Base-by-base conservation (phyloP, 2,888 invertebrate genomes). In the Sarcophaga variegata region DNA sequence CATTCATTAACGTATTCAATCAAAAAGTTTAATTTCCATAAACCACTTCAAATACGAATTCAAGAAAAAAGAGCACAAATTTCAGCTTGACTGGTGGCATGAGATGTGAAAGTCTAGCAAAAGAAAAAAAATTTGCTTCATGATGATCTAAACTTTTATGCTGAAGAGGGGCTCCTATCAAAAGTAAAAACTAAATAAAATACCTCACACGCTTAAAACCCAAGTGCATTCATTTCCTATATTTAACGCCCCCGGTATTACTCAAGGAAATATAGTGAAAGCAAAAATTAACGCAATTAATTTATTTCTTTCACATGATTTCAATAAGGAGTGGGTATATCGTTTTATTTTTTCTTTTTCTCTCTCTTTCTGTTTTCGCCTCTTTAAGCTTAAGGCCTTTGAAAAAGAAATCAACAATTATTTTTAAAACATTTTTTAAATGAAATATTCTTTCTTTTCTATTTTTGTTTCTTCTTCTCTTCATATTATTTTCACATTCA, bases 251-350 rank as follows among this genome's bases (percentile, higher is more conserved):
- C 60, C 14, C 14, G 54, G 54, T 54, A 54, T 54, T 12, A 54
- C 54, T 54, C 1, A 12, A 54, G 54, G 54, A 54, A 54, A 0
- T 54, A 54, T 17, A 54, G 54, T 54, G 47, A 63, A 45, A 71
- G 70, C 79, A 54, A 59, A 82, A 87, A 87, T 87, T 87, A 87
- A 84, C 81, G 78, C 75, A 84, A 87, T 87, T 87, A 79, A 85
- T 81, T 81, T 85, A 76, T 75, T 45, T 75, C 54, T 54, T 54
- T 17, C 17, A 17, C 54, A 54, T 54, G 54, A 54, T 54, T 54
- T 14, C 54, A 54, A 54, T 14, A 54, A 12, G 14, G 17, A 54
- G 54, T 14, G 54, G 14, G 17, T 54, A 54, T 64, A 47, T 37
- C 37, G 0, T 64, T 37, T 64, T 47, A 10, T 72, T 72, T 37